Percentiles rank a stretch among this genome's conserved stretches.
Evolutionary conservation across 2,888 invertebrate species (phyloP).

Genomic region (Tenthredo distinguenda): DNA sequence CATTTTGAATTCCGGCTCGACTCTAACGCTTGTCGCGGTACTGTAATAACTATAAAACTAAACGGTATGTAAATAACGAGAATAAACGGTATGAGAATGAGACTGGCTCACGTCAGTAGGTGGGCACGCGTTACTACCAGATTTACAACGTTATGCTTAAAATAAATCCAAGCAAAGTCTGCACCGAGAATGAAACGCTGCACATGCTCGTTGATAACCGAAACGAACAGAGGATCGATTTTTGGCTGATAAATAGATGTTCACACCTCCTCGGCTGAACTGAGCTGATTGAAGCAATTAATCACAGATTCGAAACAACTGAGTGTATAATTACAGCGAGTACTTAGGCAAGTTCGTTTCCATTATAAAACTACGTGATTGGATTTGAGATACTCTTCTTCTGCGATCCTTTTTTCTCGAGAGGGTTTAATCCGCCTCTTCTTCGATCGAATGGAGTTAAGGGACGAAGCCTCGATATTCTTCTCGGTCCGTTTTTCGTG

Average conservation of each 20-base stretch:
- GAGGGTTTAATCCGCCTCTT: neutral
- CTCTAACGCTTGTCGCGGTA: neutral
- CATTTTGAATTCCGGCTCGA: slow-evolving; percentile 4
- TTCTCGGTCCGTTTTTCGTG: slow-evolving; percentile 8
- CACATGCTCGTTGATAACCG: neutral
- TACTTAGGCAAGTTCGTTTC: neutral
- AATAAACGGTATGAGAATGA: slow-evolving; percentile 1
- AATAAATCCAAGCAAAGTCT: neutral
- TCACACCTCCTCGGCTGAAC: too few species aligned
- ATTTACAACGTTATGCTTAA: slow-evolving; percentile 15
- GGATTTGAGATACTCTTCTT: neutral
- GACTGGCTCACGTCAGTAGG: neutral
- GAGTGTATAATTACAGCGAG: too few species aligned
- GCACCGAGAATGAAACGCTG: neutral
- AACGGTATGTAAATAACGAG: slow-evolving; percentile 20
- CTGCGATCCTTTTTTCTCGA: neutral
- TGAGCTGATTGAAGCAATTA: neutral
- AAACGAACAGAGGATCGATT: neutral
- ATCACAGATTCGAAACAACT: neutral
- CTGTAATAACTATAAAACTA: slow-evolving; percentile 37
- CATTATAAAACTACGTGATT: neutral
- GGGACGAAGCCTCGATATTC: neutral
- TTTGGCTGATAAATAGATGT: neutral
- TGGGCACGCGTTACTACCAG: neutral
- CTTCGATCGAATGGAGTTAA: neutral